Base-by-base conservation (phyloP, 2,888 invertebrate species). In the Serripes groenlandicus region DNA sequence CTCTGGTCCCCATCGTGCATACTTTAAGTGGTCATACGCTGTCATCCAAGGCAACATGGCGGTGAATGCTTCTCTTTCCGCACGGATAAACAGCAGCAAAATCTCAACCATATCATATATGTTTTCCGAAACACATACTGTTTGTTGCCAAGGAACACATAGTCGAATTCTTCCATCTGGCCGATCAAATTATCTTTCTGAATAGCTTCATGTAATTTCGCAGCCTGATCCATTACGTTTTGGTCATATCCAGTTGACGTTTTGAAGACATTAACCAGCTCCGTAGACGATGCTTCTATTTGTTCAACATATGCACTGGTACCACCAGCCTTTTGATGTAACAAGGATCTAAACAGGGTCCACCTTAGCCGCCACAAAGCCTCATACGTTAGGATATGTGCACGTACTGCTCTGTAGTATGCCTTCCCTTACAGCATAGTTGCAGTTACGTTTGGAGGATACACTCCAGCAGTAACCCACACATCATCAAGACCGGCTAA, bases 1-100 rank as follows among this genome's bases (percentile, higher is more conserved):
- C 23, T 86, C 74, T 23, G 85, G 71, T 2, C 85, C 85, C 82
- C 83, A 86, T 56, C 85, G 32, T 1, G 80, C 70, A 68, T 86
- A 83, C 26, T 86, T 83, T 9, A 28, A 15, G 37, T 86, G 85
- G 60, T 83, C 83, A 72, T 81, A 86, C 1, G 37, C 58, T 18
- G 79, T 72, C 3, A 83, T 9, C 71, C 78, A 86, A 30, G 83
- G 80, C 30, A 86, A 49, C 83, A 87, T 83, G 0, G 72, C 71
- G 15, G 75, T 34, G 69, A 81, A 87, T 15, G 83, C 11, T 49
- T 83, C 78, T 49, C 83, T 32, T 5, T 78, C 62, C 5, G 83
- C 83, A 32, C 75, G 64, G 23, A 80, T 81, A 66, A 83, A 87
- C 2, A 54, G 35, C 5, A 79, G 49, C 35, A 82, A 34, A 34